phyloP scores from a whole-genome alignment of 2,113 vertebrate species.

The Ceyx melanurus region DNA sequence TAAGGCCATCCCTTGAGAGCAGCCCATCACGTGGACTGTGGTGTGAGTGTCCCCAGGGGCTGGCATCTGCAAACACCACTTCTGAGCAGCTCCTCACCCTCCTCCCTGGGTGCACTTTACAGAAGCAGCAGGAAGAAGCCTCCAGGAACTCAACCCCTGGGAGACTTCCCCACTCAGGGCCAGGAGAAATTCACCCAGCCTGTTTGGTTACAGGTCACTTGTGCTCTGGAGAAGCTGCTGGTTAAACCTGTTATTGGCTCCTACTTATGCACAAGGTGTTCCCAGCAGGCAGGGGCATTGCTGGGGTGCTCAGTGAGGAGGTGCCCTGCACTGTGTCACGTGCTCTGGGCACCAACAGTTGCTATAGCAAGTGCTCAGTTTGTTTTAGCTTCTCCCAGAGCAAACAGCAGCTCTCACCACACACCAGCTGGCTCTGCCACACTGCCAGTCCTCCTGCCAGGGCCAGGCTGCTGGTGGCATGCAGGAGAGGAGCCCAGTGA shows the following conservation, averaged over 20 bases:
- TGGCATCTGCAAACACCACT: neutral
- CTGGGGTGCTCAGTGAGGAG: neutral
- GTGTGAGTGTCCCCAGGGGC: neutral
- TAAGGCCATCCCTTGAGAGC: neutral
- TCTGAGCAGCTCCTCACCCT: neutral
- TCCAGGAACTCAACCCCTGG: accelerated
- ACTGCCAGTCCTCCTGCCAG: neutral
- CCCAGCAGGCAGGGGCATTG: neutral
- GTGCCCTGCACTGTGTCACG: neutral
- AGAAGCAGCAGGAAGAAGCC: neutral
- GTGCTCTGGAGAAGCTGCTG: neutral
- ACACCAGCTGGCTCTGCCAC: neutral
- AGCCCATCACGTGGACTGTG: neutral
- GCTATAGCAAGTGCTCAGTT: slow-evolving; percentile 13
- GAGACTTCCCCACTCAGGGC: neutral
- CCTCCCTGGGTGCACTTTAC: accelerated
- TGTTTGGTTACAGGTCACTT: neutral
- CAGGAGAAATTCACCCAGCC: neutral
- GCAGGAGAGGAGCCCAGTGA: neutral
- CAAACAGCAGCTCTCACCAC: slow-evolving; percentile 52
- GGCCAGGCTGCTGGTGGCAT: neutral
- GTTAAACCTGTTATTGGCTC: slow-evolving; percentile 24
- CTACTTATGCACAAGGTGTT: neutral
- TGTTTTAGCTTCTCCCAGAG: slow-evolving; percentile 52
- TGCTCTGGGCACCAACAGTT: neutral